phyloP scores from a whole-genome alignment of 2,888 invertebrate species.

The Idaea biselata region DNA sequence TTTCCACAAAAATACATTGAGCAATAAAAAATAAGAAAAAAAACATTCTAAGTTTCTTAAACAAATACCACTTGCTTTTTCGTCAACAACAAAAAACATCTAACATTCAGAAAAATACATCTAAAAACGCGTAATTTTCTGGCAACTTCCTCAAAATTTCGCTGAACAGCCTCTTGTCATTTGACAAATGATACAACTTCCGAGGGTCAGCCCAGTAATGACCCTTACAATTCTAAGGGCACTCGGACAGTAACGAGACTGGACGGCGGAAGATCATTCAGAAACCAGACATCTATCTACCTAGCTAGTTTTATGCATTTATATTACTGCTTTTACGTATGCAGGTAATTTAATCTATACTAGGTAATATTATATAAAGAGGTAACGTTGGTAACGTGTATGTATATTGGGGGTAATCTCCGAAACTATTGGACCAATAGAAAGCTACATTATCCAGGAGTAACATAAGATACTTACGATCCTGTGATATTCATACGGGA shows the following conservation, averaged over 20 bases:
- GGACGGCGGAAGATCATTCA: constrained; percentile 8
- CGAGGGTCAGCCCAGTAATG: constrained; percentile 16
- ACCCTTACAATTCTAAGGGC: constrained; percentile 14
- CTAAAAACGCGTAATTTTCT: not conserved
- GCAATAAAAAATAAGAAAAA: too few relatives aligned
- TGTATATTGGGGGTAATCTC: too few relatives aligned
- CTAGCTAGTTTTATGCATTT: not conserved
- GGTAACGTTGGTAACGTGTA: too few relatives aligned
- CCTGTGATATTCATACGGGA: too few relatives aligned
- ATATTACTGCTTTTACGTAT: not conserved
- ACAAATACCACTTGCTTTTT: not conserved
- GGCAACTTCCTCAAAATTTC: not conserved
- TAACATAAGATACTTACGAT: too few relatives aligned
- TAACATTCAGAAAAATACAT: not conserved
- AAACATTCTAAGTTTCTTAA: not conserved
- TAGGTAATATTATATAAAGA: too few relatives aligned
- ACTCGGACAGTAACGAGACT: constrained; percentile 19
- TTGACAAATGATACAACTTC: constrained; percentile 30
- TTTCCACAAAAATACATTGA: too few relatives aligned
- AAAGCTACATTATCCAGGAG: too few relatives aligned
- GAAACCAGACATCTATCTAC: constrained; percentile 2
- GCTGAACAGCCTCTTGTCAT: constrained; percentile 14
- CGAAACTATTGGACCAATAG: too few relatives aligned
- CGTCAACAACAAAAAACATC: not conserved
- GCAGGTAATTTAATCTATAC: too few relatives aligned